These are phyloP conservation scores for mouse (Mus musculus) DNA, from an alignment of 2,113 vertebrate genomes.

Conservation along the genomic window DNA sequence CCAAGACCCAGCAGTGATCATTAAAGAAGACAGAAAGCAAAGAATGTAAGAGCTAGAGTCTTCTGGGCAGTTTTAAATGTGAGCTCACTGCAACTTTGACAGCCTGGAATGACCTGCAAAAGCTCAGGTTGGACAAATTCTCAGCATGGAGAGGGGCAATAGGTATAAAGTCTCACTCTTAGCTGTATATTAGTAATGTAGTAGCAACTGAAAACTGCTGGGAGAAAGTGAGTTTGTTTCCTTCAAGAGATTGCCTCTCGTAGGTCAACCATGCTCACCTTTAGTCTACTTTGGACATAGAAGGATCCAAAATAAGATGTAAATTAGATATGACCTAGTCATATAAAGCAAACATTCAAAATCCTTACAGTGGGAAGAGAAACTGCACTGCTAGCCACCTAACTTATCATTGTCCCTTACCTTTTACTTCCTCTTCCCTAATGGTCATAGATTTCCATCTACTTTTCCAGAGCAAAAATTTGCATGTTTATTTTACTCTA, in stretches of 20 bases:
- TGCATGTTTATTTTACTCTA: neutral
- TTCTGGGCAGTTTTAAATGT: neutral
- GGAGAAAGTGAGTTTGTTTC: neutral
- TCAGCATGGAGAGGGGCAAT: neutral
- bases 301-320: constrained; percentile 30
- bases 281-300: constrained; percentile 12
- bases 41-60: neutral
- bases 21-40: neutral
- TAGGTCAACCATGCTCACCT: neutral
- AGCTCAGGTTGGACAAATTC: neutral
- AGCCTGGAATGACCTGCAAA: neutral
- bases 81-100: neutral
- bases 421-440: neutral
- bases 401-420: neutral
- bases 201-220: neutral
- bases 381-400: neutral
- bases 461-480: neutral
- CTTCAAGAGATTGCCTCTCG: neutral
- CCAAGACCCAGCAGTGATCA: neutral
- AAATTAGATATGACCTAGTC: neutral
- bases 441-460: neutral
- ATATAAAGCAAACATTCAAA: neutral
- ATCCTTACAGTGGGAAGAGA: neutral
- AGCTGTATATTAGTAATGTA: neutral
- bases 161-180: neutral